Evolutionary conservation across 1,140 invertebrate species (phyloP), one percentile per base, ranked within the genome.

Genomic region (Philotrypesis tridentata): DNA sequence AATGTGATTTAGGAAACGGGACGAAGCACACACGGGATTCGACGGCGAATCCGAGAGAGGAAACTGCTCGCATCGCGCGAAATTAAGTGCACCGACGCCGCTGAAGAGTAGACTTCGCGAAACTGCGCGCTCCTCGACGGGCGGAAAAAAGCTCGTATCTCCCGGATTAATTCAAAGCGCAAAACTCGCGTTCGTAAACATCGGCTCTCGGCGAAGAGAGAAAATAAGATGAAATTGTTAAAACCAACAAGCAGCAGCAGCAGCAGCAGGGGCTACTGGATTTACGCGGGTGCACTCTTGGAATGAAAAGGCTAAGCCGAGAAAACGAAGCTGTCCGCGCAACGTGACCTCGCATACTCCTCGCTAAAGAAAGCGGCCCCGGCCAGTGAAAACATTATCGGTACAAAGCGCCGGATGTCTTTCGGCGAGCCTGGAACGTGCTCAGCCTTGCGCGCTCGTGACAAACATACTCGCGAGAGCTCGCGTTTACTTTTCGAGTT

Each of bases 351-450:
- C 31, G 75, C 75, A 67, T 77, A 77, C 37, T 2, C 9, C 33
- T 76, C 29, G 37, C 71, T 71, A 63, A 74, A 63, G 74, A 76
- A 63, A 63, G 74, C 40, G 74, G 60, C 60, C 60, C 27, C 27
- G 60, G n/a, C 25, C 37, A 67, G 65, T 71, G 77, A 79, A 79
- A 79, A 79, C 40, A 79, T 72, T 72, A 79, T 79, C 48, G 29
- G 29, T 79, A 72, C 68, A 79, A 72, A 72, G 55, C 23, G 25
- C 29, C 67, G 48, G 68, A 79, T 79, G 67, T 79, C 68, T 72
- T 72, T 55, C 48, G 68, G 33, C 78, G 48, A 79, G 43, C 43
- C 29, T 31, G 5, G 21, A 17, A 79, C 67, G 67, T 71, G 77
- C 21, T 23, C 29, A 70, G 77, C 77, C 67, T 79, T 40, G 27